These are phyloP conservation scores for Isichthys henryi DNA, from an alignment of 2,113 vertebrate species.

Conservation along the genomic window DNA sequence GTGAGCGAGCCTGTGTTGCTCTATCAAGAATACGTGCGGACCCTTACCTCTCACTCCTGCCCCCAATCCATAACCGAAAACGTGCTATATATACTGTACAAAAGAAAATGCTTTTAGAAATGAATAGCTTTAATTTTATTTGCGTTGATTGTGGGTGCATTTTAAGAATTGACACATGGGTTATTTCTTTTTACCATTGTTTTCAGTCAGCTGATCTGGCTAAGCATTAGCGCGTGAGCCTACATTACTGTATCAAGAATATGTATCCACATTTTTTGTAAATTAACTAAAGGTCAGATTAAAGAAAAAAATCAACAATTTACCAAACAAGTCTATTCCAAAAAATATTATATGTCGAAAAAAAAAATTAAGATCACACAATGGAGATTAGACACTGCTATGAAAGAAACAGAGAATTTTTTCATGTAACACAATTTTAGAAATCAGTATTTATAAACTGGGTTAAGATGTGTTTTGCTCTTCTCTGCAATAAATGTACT, in stretches of 20 bases:
- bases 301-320: not conserved
- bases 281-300: not conserved
- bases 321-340: not conserved
- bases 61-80: not conserved
- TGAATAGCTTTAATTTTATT: not conserved
- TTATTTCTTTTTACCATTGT: not conserved
- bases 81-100: not conserved
- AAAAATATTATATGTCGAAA: not conserved
- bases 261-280: not conserved
- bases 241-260: not conserved
- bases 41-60: not conserved
- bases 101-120: not conserved
- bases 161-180: not conserved
- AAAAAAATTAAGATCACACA: not conserved
- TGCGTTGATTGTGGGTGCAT: not conserved
- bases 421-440: not conserved
- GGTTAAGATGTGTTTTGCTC: not conserved
- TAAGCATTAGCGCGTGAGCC: not conserved
- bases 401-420: not conserved
- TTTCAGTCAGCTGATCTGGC: not conserved
- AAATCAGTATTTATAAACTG: not conserved
- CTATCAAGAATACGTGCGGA: no score
- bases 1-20: no score
- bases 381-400: not conserved
- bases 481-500: not conserved